Percentiles rank a stretch among this genome's conserved stretches.
Conservation (phyloP, 2,797 vertebrate genomes). For the Otus scops region DNA sequence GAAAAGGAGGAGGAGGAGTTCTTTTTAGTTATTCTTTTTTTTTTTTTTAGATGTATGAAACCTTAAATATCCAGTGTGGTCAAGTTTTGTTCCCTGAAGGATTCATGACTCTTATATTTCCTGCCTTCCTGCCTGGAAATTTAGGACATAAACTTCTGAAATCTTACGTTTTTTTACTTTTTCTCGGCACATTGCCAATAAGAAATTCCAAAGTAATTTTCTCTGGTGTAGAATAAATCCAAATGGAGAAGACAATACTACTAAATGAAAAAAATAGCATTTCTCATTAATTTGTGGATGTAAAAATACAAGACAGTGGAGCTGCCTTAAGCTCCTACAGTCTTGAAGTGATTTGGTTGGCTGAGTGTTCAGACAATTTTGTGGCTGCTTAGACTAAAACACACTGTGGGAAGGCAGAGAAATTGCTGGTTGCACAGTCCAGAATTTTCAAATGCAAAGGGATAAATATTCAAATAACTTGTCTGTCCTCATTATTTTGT, state of each 20-base stretch:
- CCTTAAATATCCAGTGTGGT: background rate
- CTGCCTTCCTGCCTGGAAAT: background rate
- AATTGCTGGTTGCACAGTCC: background rate
- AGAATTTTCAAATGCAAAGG: background rate
- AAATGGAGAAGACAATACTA: background rate
- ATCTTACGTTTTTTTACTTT: background rate
- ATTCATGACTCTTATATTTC: background rate
- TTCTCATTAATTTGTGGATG: background rate
- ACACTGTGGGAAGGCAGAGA: background rate
- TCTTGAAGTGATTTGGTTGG: background rate
- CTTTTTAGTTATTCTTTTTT: background rate
- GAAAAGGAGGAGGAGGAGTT: background rate
- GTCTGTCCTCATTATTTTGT: background rate
- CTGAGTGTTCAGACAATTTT: background rate
- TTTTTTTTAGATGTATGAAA: background rate
- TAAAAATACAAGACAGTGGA: background rate
- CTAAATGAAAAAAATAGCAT: background rate
- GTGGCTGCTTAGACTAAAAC: background rate
- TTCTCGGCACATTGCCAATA: background rate
- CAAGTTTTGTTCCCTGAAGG: background rate
- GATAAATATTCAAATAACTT: background rate
- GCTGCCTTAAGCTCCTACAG: background rate
- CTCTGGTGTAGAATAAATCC: background rate
- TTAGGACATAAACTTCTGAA: background rate
- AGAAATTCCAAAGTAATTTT: background rate